phyloP scores from a whole-genome alignment of 1,140 invertebrate genomes.

The Leptopilina boulardi region DNA sequence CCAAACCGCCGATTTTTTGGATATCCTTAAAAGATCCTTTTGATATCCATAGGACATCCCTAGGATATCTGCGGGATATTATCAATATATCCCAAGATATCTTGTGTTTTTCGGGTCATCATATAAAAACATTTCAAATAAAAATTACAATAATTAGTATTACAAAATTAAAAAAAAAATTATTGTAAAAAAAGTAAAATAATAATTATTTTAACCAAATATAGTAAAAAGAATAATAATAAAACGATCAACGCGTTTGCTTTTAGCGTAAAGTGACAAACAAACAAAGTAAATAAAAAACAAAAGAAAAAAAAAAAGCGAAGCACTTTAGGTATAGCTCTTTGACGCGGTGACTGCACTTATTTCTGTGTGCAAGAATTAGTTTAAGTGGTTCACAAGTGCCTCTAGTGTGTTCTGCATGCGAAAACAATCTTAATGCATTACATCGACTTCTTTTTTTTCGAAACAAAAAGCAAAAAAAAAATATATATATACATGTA shows the following conservation, averaged over 20 bases:
- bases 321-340: slow-evolving; percentile 18
- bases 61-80: too few relatives aligned
- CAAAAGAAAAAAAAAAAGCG: background rate
- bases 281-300: background rate
- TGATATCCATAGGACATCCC: too few relatives aligned
- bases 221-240: background rate
- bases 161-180: too few relatives aligned
- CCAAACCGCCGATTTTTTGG: too few relatives aligned
- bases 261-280: background rate
- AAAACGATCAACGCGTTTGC: slow-evolving; percentile 32
- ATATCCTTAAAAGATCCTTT: too few relatives aligned
- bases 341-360: slow-evolving; percentile 29
- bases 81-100: too few relatives aligned
- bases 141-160: too few relatives aligned
- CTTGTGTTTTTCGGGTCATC: too few relatives aligned
- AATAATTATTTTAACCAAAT: background rate
- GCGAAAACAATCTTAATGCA: slow-evolving; percentile 14
- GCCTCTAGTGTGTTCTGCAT: slow-evolving; percentile 1
- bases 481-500: too few relatives aligned
- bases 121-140: too few relatives aligned
- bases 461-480: background rate
- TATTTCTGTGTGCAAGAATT: slow-evolving; percentile 19
- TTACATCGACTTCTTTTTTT: background rate
- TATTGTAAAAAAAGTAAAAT: too few relatives aligned
- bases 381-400: slow-evolving; percentile 9